Conservation (phyloP, 2,888 invertebrate species). For the Leuctra nigra region DNA sequence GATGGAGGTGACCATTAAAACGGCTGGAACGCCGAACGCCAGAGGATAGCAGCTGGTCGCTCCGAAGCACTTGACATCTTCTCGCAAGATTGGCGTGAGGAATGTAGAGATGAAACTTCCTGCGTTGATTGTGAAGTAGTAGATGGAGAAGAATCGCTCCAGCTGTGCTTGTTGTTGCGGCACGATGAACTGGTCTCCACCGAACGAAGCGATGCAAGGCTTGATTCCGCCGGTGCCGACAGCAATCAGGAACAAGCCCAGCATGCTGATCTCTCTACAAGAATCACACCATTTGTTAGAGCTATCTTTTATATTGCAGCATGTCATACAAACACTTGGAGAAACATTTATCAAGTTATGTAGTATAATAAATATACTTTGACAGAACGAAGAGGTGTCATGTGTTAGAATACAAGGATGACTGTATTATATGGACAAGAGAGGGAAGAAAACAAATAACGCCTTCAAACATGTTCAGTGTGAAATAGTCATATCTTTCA, state of each 20-base stretch:
- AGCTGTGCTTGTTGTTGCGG: conserved; percentile 74
- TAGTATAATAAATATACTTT: neutral
- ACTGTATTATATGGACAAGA: too few relatives aligned
- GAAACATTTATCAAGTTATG: too few relatives aligned
- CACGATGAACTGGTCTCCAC: conserved; percentile 85
- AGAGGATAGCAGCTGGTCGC: conserved; percentile 71
- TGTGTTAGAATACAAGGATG: too few relatives aligned
- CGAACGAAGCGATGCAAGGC: conserved; percentile 92
- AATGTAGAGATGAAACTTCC: conserved; percentile 86
- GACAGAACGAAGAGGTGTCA: too few relatives aligned
- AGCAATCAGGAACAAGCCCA: conserved; percentile 69
- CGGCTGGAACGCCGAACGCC: conserved; percentile 85
- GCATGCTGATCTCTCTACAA: conserved; percentile 54
- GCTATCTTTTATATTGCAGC: neutral
- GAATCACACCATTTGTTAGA: neutral
- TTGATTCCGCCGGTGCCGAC: conserved; percentile 93
- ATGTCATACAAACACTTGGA: neutral
- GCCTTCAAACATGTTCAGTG: too few relatives aligned
- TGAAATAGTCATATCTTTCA: too few relatives aligned
- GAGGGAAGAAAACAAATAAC: too few relatives aligned
- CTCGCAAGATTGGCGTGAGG: conserved; percentile 79
- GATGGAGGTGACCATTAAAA: conserved; percentile 76
- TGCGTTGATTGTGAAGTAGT: conserved; percentile 88
- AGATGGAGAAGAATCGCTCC: conserved; percentile 84
- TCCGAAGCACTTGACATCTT: conserved; percentile 69